phyloP scores from a whole-genome alignment of 2,888 invertebrate species.

The Chymomyza procnemis region DNA sequence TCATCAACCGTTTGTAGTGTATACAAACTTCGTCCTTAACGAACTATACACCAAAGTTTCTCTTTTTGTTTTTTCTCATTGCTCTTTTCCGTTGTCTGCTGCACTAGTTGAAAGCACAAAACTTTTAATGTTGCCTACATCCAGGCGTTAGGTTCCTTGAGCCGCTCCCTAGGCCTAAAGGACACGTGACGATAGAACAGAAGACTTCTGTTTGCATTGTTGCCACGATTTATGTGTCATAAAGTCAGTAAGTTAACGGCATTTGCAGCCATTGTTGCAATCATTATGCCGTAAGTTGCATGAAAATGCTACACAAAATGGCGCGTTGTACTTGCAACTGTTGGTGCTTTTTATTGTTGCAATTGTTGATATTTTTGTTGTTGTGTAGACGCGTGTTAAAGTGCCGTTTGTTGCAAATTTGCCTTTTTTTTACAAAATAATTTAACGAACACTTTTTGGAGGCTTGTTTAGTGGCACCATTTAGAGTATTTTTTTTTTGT shows the following conservation, averaged over 20 bases:
- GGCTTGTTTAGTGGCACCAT: slow-evolving; percentile 59
- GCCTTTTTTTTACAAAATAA: slow-evolving; percentile 71
- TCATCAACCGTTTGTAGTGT: background rate
- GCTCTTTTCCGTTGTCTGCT: slow-evolving; percentile 27
- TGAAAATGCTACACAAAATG: slow-evolving; percentile 39
- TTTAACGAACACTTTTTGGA: slow-evolving; percentile 66
- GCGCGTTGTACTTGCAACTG: slow-evolving; percentile 41
- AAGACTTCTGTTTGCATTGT: slow-evolving; percentile 26
- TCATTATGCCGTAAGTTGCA: slow-evolving; percentile 3
- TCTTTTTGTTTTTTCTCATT: slow-evolving; percentile 15
- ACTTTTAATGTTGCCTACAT: slow-evolving; percentile 32
- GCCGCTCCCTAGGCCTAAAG: slow-evolving; percentile 23
- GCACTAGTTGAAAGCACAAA: slow-evolving; percentile 6
- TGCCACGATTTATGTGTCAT: slow-evolving; percentile 76
- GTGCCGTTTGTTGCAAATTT: slow-evolving; percentile 67
- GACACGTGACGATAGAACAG: background rate
- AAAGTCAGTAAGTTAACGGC: slow-evolving; percentile 76
- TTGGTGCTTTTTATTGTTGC: slow-evolving; percentile 9
- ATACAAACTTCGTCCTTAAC: background rate
- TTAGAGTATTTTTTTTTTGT: slow-evolving; percentile 23
- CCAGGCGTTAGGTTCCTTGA: background rate
- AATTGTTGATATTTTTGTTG: slow-evolving; percentile 6
- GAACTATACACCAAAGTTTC: background rate
- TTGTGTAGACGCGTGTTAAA: slow-evolving; percentile 60
- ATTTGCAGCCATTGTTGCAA: slow-evolving; percentile 62